Base-by-base conservation (phyloP, 35 echinoderm and acorn worm species). In the Stichopus chloronotus region DNA sequence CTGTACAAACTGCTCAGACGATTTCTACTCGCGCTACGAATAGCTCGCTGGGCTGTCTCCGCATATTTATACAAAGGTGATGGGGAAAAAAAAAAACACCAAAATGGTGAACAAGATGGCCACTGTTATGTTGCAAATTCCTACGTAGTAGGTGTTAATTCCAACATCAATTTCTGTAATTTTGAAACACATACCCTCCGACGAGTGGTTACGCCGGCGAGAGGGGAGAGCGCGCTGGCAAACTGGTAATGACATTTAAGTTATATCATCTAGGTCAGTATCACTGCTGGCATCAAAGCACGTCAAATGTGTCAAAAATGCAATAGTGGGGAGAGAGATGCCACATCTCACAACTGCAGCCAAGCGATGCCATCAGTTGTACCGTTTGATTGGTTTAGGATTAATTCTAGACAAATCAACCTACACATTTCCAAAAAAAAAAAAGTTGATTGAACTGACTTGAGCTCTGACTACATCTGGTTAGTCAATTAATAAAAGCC, bases 371-470 rank as follows among this genome's bases (percentile, higher is more conserved):
- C 52, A 85, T 11, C 55, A 85, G 52, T 21, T 21, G 5, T 56
- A 23, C 19, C 69, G 22, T 85, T 55, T 85, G 55, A 85, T 85
- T 59, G 55, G 17, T 85, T 58, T 85, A 20, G 82, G 58, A 85
- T 58, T 85, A 85, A 85, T 85, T 85, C 82, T 58, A 85, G 57
- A 85, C 55, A 56, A 85, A 85, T 85, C 69, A 85, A 85, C 82
- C 82, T 85, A 21, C 76, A 78, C 52, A 25, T 11, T n/a, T 53
- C 25, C 25, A 81, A 20, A 81, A 71, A 71, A 71, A 9, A 81
- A 85, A 58, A 21, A 85, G 82, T 85, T 85, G 55, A 85, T 85
- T 56, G 82, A 85, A 85, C 82, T 85, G 17, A 43, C 82, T 85
- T 22, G 8, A 21, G 82, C 69, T 74, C 20, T 74, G 69, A 14